Conservation (phyloP, 2,797 vertebrate genomes). For the Xenopus petersii region DNA sequence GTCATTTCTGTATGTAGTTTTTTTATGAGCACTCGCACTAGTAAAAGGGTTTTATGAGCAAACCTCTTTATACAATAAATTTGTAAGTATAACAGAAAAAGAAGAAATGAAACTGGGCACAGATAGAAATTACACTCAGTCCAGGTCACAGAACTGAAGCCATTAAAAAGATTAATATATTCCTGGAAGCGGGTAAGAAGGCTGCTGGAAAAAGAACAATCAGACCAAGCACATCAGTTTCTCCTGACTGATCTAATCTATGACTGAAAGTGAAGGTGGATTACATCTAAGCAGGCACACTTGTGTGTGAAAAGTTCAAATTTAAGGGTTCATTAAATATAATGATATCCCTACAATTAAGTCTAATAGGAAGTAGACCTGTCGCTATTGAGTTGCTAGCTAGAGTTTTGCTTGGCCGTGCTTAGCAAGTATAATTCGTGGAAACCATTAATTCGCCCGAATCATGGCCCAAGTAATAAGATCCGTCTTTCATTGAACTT, state of each 20-base stretch:
- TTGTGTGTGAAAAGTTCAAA: constrained; percentile 36
- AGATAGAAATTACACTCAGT: no score
- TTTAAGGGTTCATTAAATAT: constrained; percentile 40
- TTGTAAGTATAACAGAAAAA: no score
- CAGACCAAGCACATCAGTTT: not conserved
- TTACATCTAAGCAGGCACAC: constrained; percentile 12
- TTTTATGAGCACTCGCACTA: no score
- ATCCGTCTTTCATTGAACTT: constrained; percentile 39
- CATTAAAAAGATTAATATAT: no score
- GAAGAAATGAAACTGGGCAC: no score
- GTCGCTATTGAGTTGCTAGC: constrained; percentile 31
- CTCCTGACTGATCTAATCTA: not conserved
- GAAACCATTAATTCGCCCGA: constrained; percentile 41
- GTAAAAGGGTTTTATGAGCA: no score
- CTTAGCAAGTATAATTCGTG: constrained; percentile 37
- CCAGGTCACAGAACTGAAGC: no score
- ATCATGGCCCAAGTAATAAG: constrained; percentile 28
- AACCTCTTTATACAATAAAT: no score
- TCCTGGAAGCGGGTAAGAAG: no score
- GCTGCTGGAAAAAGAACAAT: not conserved
- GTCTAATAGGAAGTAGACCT: constrained; percentile 37
- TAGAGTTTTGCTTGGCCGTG: constrained; percentile 32
- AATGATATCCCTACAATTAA: constrained; percentile 40
- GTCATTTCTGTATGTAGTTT: no score
- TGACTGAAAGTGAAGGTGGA: not conserved